phyloP scores from a whole-genome alignment of 2,888 invertebrate genomes.

The Thera britannica region DNA sequence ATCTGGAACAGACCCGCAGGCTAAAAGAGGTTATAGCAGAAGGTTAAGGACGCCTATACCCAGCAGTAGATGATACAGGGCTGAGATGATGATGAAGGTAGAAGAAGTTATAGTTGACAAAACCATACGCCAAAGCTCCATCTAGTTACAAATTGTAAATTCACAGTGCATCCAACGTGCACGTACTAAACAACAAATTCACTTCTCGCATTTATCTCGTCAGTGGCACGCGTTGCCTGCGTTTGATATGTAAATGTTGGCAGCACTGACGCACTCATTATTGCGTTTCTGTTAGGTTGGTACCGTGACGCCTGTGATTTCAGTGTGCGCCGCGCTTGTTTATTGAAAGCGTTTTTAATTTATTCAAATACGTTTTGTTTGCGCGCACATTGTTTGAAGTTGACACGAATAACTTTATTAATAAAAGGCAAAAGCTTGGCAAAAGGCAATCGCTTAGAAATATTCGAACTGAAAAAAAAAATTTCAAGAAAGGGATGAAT shows the following conservation, averaged over 20 bases:
- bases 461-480: too few relatives aligned
- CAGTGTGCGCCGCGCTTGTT: slow-evolving; percentile 28
- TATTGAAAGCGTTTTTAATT: slow-evolving; percentile 27
- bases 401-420: not conserved
- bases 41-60: too few relatives aligned
- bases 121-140: not conserved
- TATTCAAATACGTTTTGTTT: slow-evolving; percentile 24
- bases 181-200: slow-evolving; percentile 24
- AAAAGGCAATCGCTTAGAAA: too few relatives aligned
- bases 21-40: too few relatives aligned
- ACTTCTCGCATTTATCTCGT: slow-evolving; percentile 39
- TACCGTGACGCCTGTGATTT: slow-evolving; percentile 25
- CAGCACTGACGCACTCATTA: slow-evolving; percentile 40
- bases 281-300: slow-evolving; percentile 42
- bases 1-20: too few relatives aligned
- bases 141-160: slow-evolving; percentile 5
- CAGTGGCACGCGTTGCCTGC: slow-evolving; percentile 35
- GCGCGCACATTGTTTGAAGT: slow-evolving; percentile 3
- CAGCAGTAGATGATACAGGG: not conserved
- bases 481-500: too few relatives aligned
- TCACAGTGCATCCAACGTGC: slow-evolving; percentile 12
- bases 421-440: not conserved
- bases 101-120: not conserved
- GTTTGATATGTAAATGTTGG: slow-evolving; percentile 59
- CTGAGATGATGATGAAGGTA: not conserved